A percentile compares a stretch with the other conserved stretches of the same genome.
Evolutionary conservation across 2,797 vertebrate genomes (phyloP).

Genomic region (Lophius americanus): DNA sequence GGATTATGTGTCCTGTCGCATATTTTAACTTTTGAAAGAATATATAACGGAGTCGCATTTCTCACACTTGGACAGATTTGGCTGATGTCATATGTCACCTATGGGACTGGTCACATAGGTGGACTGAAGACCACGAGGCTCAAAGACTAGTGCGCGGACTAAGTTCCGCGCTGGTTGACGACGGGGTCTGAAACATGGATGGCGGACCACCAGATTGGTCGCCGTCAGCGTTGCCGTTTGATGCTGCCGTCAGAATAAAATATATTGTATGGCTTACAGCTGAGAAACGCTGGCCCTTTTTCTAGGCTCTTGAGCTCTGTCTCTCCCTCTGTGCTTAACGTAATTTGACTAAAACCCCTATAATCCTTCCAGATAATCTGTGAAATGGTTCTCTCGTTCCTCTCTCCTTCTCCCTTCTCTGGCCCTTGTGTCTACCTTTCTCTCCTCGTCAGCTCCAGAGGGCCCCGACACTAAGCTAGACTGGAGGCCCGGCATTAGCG

Average conservation of each 20-base stretch:
- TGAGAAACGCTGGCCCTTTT: conserved; percentile 83
- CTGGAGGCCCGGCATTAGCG: conserved; percentile 65
- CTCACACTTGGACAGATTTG: conserved; percentile 1
- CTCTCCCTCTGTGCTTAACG: conserved; percentile 84
- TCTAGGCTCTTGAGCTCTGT: conserved; percentile 81
- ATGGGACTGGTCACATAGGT: neutral
- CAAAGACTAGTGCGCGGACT: neutral
- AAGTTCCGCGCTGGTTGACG: neutral
- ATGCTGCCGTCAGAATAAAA: conserved; percentile 76
- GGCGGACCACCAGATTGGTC: neutral
- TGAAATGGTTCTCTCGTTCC: conserved; percentile 82
- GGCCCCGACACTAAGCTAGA: conserved; percentile 63
- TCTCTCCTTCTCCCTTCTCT: conserved; percentile 75
- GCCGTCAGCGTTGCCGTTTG: neutral
- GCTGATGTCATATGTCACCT: neutral
- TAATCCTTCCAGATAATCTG: conserved; percentile 87
- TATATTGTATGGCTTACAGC: conserved; percentile 84
- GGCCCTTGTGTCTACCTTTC: conserved; percentile 79
- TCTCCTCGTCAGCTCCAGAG: conserved; percentile 60
- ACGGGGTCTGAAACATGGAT: conserved; percentile 8
- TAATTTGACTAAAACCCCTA: conserved; percentile 86
- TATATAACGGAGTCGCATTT: conserved; percentile 6
- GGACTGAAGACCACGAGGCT: neutral
- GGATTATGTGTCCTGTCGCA: conserved; percentile 55
- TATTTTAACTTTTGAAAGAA: conserved; percentile 39